Percentiles rank a stretch among this genome's conserved stretches.
Conservation (phyloP, 2,113 vertebrate species). For the Amphilophus citrinellus region DNA sequence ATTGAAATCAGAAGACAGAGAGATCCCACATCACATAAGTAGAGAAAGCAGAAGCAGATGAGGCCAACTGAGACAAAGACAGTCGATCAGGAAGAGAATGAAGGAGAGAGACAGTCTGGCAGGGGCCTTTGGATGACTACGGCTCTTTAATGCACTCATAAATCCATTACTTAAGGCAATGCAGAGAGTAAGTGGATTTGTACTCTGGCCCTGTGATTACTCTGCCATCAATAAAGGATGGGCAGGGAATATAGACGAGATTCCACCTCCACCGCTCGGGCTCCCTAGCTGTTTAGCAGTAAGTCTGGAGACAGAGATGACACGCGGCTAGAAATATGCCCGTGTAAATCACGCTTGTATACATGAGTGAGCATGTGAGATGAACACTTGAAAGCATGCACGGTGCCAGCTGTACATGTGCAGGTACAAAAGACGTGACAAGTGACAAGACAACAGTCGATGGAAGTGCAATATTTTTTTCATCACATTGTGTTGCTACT, state of each 20-base stretch:
- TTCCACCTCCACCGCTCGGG: constrained; percentile 58
- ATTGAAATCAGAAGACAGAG: constrained; percentile 48
- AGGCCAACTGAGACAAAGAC: constrained; percentile 54
- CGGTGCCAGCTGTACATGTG: background rate
- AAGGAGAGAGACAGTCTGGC: constrained; percentile 75
- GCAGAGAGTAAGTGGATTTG: constrained; percentile 82
- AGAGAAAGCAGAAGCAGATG: constrained; percentile 44
- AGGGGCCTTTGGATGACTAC: constrained; percentile 73
- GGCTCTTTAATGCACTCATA: constrained; percentile 83
- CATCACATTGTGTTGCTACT: background rate
- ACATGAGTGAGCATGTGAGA: constrained; percentile 4
- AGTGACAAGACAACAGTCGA: background rate
- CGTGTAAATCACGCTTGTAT: background rate
- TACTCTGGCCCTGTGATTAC: constrained; percentile 83
- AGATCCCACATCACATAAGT: constrained; percentile 42
- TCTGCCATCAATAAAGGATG: constrained; percentile 85
- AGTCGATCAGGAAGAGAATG: constrained; percentile 61
- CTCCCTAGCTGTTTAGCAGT: constrained; percentile 60
- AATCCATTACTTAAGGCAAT: constrained; percentile 87
- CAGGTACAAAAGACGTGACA: background rate
- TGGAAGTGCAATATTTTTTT: background rate
- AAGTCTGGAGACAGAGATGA: constrained; percentile 53
- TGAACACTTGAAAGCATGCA: background rate
- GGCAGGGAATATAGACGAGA: constrained; percentile 78
- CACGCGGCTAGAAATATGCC: constrained; percentile 36